Base-by-base conservation (phyloP, 2,797 vertebrate genomes). In the Knipowitschia caucasica region DNA sequence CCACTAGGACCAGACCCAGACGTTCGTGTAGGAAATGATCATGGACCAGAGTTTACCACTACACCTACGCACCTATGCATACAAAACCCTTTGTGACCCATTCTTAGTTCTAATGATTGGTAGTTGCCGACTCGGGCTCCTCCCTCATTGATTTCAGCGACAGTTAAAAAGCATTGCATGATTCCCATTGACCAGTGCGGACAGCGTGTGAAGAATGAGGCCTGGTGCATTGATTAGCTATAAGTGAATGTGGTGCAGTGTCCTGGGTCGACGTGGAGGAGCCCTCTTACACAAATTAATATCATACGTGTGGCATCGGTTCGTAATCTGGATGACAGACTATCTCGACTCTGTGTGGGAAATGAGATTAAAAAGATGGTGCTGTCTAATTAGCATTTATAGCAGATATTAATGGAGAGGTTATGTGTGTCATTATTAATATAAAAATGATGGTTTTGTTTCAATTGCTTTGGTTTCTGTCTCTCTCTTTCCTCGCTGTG, bases 221-320 rank as follows among this genome's bases (percentile, higher is more conserved):
- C 73, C 75, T 64, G 71, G 69, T 56, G 7, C 62, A 82, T 86
- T 54, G 86, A 88, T 86, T 82, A 67, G 71, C 64, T 30, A 66
- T 75, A 62, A 55, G 68, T 57, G 49, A 45, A 54, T 59, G 56
- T 42, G 59, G 69, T 55, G 45, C 42, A 67, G 45, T 62, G 67
- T 64, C 62, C 38, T 14, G 15, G 58, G 64, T 24, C 61, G 24
- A 24, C 4, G 51, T n/a, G 18, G 50, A 53, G 29, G 46, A 75
- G 58, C 56, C 60, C 64, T 57, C 50, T 75, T 5, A 36, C 56
- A 64, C 57, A 44, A 39, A 15, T 34, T 31, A 24, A 59, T 30
- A 62, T 81, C 54, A 64, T 44, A 62, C 59, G 47, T 49, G 68
- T 53, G 51, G 47, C 20, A 26, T n/a, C 3, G 17, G 6, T 15